These are phyloP conservation scores for Macroramphosus scolopax DNA, from an alignment of 2,797 vertebrate species.

Conservation along the genomic window DNA sequence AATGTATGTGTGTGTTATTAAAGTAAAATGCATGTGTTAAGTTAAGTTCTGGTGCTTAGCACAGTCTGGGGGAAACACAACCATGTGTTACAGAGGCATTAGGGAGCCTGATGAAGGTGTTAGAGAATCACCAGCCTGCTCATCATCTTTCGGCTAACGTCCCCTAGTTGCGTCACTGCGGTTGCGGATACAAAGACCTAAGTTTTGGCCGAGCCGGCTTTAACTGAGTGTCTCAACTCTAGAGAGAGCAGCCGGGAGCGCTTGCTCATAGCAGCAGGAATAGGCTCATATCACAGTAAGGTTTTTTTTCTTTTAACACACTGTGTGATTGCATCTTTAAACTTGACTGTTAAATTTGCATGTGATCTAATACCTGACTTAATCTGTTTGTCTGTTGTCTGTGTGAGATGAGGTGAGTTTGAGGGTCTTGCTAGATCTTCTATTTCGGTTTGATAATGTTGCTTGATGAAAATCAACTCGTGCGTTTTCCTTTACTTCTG, in stretches of 20 bases:
- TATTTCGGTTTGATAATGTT: no score
- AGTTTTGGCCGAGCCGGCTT: conserved; percentile 58
- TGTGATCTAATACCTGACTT: neutral
- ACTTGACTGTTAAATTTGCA: neutral
- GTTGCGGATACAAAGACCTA: conserved; percentile 70
- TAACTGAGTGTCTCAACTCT: conserved; percentile 50
- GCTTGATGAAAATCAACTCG: no score
- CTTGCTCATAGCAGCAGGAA: conserved; percentile 28
- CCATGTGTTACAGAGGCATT: conserved; percentile 81
- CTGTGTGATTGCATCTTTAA: conserved; percentile 1
- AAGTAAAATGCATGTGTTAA: conserved; percentile 72
- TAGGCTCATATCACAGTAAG: conserved; percentile 55
- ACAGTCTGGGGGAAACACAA: conserved; percentile 74
- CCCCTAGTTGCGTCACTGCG: conserved; percentile 72
- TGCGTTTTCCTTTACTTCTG: conserved; percentile 5
- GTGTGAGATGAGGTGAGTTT: no score
- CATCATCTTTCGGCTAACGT: conserved; percentile 66
- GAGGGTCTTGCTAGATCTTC: no score
- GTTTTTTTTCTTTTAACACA: conserved; percentile 27
- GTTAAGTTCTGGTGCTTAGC: conserved; percentile 72
- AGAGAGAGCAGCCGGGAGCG: conserved; percentile 37
- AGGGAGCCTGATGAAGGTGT: conserved; percentile 77
- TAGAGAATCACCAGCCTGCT: conserved; percentile 70
- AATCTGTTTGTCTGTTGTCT: no score
- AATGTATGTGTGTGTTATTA: conserved; percentile 69